These are phyloP conservation scores for Oreochromis tanganicae DNA, from an alignment of 2,113 vertebrate genomes.

Conservation along the genomic window DNA sequence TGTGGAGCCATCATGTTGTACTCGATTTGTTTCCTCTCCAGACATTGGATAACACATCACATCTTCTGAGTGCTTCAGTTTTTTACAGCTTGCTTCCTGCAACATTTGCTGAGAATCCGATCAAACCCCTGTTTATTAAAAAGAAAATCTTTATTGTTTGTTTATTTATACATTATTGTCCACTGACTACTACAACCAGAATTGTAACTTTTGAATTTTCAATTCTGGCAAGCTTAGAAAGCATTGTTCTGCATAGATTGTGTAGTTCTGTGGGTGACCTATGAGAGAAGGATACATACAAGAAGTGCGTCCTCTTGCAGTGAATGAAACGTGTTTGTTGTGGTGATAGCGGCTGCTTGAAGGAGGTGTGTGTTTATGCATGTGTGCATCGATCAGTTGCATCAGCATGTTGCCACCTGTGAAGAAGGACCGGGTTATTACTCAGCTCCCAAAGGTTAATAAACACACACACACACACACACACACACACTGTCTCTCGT, in stretches of 20 bases:
- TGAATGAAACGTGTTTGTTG: not conserved
- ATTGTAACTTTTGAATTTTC: not conserved
- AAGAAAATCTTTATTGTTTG: not conserved
- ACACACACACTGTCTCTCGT: not conserved
- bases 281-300: not conserved
- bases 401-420: slow-evolving; percentile 84
- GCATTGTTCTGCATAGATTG: not conserved
- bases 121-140: not conserved
- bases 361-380: not conserved
- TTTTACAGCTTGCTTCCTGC: not conserved
- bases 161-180: too few relatives aligned
- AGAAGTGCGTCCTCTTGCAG: not conserved
- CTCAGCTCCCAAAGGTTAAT: slow-evolving; percentile 79
- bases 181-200: not conserved
- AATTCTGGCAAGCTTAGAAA: not conserved
- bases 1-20: not conserved
- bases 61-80: not conserved
- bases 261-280: not conserved
- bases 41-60: not conserved
- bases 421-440: slow-evolving; percentile 72
- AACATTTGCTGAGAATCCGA: not conserved
- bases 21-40: not conserved
- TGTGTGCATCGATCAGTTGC: not conserved
- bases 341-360: not conserved
- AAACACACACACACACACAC: not conserved